These are phyloP conservation scores for Heterodera carotae DNA, from an alignment of 1,140 invertebrate species.

Conservation along the genomic window DNA sequence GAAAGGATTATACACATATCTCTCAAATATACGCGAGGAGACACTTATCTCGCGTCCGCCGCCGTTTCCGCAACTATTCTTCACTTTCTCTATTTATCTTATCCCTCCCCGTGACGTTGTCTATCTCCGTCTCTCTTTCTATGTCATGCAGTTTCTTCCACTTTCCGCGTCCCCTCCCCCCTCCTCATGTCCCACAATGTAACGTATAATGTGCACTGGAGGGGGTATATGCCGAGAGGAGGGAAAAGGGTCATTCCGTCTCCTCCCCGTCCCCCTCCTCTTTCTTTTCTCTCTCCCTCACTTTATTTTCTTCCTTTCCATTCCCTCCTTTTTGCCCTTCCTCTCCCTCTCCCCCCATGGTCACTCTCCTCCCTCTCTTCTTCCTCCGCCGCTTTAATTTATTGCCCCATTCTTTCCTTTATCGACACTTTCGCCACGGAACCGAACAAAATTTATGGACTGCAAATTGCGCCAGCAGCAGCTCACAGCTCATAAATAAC, in stretches of 20 bases:
- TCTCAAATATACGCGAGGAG: background rate
- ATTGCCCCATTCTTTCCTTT: background rate
- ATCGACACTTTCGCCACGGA: background rate
- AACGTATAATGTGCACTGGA: too few species aligned
- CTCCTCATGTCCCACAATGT: too few species aligned
- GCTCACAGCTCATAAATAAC: constrained; percentile 8
- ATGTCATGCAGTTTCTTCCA: too few species aligned
- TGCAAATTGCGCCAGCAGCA: constrained; percentile 12
- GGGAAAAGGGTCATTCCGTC: constrained; percentile 14
- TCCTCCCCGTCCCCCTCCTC: background rate
- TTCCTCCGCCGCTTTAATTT: background rate
- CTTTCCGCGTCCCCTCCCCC: background rate
- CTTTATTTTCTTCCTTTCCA: background rate
- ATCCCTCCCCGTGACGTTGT: background rate
- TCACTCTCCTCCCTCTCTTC: background rate
- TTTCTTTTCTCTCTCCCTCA: constrained; percentile 5
- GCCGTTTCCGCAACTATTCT: constrained; percentile 7
- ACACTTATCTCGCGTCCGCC: background rate
- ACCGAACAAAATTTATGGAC: constrained; percentile 18
- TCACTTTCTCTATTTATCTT: constrained; percentile 8
- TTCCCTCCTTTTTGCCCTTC: too few species aligned
- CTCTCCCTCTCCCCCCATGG: too few species aligned
- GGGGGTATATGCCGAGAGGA: constrained; percentile 16
- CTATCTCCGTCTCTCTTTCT: too few species aligned
- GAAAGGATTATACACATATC: background rate